Evolutionary conservation across 2,888 invertebrate species (phyloP).

Genomic region (Thereva unica): DNA sequence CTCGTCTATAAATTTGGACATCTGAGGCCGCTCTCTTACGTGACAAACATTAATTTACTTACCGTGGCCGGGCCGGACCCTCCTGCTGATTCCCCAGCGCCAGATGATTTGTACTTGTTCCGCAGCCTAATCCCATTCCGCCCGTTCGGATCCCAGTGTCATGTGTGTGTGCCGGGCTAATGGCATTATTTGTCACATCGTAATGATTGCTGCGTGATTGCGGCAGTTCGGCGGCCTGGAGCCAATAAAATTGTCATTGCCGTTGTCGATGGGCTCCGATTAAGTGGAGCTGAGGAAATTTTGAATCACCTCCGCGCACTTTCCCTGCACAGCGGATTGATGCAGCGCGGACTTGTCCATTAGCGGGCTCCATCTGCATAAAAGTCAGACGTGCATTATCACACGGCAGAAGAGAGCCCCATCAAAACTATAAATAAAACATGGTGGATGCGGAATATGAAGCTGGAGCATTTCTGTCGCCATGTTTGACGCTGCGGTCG

Average conservation of each 20-base stretch:
- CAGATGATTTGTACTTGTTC: slow-evolving; percentile 14
- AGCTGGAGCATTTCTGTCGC: slow-evolving; percentile 16
- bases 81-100: neutral
- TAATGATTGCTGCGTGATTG: slow-evolving; percentile 2
- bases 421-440: slow-evolving; percentile 37
- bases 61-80: neutral
- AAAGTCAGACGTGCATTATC: slow-evolving; percentile 39
- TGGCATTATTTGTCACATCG: slow-evolving; percentile 37
- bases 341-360: slow-evolving; percentile 33
- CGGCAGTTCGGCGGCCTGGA: slow-evolving; percentile 16
- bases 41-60: slow-evolving; percentile 41
- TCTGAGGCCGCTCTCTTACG: slow-evolving; percentile 39
- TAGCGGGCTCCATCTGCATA: slow-evolving; percentile 41
- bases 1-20: slow-evolving; percentile 36
- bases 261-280: slow-evolving; percentile 34
- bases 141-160: neutral
- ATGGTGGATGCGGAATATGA: neutral
- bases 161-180: slow-evolving; percentile 26
- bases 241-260: slow-evolving; percentile 39
- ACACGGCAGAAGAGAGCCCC: slow-evolving; percentile 27
- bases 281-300: slow-evolving; percentile 37
- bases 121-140: slow-evolving; percentile 33
- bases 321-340: slow-evolving; percentile 21
- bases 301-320: slow-evolving; percentile 18
- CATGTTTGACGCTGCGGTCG: slow-evolving; percentile 24